Conservation (phyloP, 1,140 invertebrate genomes). For the Cryptotermes secundus region DNA sequence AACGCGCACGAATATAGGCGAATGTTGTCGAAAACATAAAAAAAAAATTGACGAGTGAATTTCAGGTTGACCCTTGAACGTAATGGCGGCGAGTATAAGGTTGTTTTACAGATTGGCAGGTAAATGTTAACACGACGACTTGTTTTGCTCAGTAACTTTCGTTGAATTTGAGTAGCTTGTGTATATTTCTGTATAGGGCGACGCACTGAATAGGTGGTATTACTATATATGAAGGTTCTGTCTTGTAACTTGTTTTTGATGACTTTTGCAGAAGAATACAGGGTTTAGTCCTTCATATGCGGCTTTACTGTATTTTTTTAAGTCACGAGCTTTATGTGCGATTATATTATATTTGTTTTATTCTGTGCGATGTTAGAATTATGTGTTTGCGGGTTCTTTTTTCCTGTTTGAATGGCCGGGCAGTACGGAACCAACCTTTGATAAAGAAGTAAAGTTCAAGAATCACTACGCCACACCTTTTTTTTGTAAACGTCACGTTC, state of each 20-base stretch:
- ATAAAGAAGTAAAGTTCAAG: background rate
- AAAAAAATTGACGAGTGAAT: background rate
- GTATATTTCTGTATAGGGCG: background rate
- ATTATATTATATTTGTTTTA: too few species aligned
- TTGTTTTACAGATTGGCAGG: constrained; percentile 27
- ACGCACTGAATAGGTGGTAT: background rate
- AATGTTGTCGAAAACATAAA: background rate
- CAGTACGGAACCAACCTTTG: background rate
- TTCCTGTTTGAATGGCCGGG: background rate
- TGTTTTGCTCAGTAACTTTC: background rate
- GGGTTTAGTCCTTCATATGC: too few species aligned
- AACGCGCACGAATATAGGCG: background rate
- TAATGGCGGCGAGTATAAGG: constrained; percentile 28
- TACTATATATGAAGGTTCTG: background rate
- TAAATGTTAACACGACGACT: background rate
- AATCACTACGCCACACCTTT: background rate
- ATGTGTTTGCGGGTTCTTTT: too few species aligned
- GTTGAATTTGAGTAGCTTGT: background rate
- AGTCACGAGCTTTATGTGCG: too few species aligned
- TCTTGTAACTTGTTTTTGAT: background rate
- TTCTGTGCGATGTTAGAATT: too few species aligned
- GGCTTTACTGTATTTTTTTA: too few species aligned
- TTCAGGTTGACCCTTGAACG: background rate
- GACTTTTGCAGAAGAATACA: background rate
- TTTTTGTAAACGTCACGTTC: background rate